Evolutionary conservation across 30 jellyfish, hydroid and myxozoan genomes (phyloP).

Genomic region (Sanderia malayensis): DNA sequence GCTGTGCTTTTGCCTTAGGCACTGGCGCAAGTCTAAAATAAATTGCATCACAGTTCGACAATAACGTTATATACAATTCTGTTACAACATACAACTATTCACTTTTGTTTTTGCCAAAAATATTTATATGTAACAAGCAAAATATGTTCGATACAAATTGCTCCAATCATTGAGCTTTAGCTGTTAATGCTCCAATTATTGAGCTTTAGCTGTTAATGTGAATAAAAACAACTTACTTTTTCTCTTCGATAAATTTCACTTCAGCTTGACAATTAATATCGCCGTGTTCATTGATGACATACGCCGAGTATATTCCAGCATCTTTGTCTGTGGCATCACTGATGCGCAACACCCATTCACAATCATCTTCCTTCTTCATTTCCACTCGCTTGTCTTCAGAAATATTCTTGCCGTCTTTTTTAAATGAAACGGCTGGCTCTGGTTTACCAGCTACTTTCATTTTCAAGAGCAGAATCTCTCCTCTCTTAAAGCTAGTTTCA

Average conservation of each 20-base stretch:
- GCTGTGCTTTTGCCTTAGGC: no score
- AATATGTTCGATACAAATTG: no score
- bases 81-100: no score
- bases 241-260: slow-evolving; percentile 6
- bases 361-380: slow-evolving; percentile 36
- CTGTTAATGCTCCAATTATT: no score
- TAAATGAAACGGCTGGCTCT: slow-evolving; percentile 68
- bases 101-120: no score
- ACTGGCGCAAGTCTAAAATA: no score
- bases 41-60: no score
- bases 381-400: slow-evolving; percentile 51
- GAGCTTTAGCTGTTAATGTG: no score
- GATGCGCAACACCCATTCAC: slow-evolving; percentile 36
- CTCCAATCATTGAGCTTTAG: no score
- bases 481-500: slow-evolving; percentile 10
- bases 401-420: slow-evolving; percentile 49
- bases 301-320: slow-evolving; percentile 66
- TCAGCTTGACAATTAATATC: slow-evolving; percentile 51
- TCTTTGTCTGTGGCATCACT: slow-evolving; percentile 60
- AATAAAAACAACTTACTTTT: slow-evolving; percentile 30
- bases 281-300: slow-evolving; percentile 70
- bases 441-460: slow-evolving; percentile 68
- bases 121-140: no score
- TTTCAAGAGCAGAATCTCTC: slow-evolving; percentile 31
- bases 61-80: no score